Percentiles rank a stretch among this genome's conserved stretches.
Conservation (phyloP, 1,140 invertebrate genomes). For the Euglossa dilemma region DNA sequence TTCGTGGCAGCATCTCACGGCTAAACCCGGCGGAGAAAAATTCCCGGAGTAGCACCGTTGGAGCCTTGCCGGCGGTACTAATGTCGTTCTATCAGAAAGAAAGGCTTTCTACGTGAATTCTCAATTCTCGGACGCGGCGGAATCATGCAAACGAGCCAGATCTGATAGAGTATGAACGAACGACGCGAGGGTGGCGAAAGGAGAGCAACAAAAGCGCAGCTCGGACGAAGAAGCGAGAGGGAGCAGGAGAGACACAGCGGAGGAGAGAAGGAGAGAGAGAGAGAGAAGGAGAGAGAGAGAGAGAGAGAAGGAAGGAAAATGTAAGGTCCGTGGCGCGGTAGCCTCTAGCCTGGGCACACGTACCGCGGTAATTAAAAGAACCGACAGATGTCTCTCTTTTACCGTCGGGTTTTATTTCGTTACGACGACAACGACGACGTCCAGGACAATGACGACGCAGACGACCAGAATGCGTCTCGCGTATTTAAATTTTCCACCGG, state of each 20-base stretch:
- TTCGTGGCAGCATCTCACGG: too few relatives aligned
- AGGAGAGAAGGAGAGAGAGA: constrained; percentile 1
- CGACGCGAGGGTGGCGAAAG: constrained; percentile 51
- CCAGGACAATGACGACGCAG: constrained; percentile 57
- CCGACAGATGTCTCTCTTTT: constrained; percentile 78
- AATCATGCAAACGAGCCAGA: constrained; percentile 68
- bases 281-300: background rate
- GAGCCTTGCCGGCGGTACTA: background rate
- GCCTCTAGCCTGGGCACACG: constrained; percentile 73
- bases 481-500: constrained; percentile 80
- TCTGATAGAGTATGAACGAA: constrained; percentile 46
- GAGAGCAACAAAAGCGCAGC: constrained; percentile 73
- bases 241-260: background rate
- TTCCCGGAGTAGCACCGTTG: background rate
- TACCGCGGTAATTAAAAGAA: constrained; percentile 81
- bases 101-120: constrained; percentile 65
- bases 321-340: constrained; percentile 42
- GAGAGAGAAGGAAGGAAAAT: constrained; percentile 39
- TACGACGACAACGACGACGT: constrained; percentile 59
- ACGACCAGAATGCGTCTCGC: constrained; percentile 64
- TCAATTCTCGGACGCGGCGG: constrained; percentile 33
- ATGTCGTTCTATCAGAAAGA: background rate
- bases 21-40: too few relatives aligned
- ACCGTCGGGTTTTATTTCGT: constrained; percentile 80
- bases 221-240: constrained; percentile 2